Percentiles rank a stretch among this genome's conserved stretches.
phyloP scores from a whole-genome alignment of 2,113 vertebrate species.

The Ceratotherium simum region DNA sequence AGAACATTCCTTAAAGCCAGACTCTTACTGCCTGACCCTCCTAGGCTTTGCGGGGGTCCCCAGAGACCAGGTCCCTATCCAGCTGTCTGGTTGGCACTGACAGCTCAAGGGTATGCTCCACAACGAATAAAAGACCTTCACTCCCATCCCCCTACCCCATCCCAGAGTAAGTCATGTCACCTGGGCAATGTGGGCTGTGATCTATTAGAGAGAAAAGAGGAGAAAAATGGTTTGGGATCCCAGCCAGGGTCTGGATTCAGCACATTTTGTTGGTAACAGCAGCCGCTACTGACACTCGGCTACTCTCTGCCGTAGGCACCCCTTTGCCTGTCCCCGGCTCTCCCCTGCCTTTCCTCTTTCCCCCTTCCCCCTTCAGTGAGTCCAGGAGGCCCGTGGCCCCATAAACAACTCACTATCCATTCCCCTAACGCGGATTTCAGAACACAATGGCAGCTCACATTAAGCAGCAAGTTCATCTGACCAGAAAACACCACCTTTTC shows the following conservation, averaged over 20 bases:
- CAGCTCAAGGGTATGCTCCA: neutral
- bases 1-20: neutral
- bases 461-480: neutral
- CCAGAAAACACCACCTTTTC: neutral
- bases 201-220: neutral
- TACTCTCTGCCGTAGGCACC: fast-evolving
- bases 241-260: neutral
- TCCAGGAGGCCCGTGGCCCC: neutral
- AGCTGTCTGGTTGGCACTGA: neutral
- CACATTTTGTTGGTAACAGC: neutral
- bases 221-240: neutral
- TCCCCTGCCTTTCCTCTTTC: neutral
- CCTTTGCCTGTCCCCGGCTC: neutral
- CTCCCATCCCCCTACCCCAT: fast-evolving
- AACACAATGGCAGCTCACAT: neutral
- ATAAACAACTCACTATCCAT: neutral
- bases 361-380: neutral
- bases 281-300: neutral
- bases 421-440: neutral
- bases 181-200: fast-evolving
- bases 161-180: neutral
- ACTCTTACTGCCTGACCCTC: neutral
- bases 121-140: neutral
- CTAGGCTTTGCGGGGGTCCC: neutral
- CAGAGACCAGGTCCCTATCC: neutral